A percentile compares a stretch with the other conserved stretches of the same genome.
phyloP scores from a whole-genome alignment of 2,888 invertebrate species.

The Horisme vitalbata region DNA sequence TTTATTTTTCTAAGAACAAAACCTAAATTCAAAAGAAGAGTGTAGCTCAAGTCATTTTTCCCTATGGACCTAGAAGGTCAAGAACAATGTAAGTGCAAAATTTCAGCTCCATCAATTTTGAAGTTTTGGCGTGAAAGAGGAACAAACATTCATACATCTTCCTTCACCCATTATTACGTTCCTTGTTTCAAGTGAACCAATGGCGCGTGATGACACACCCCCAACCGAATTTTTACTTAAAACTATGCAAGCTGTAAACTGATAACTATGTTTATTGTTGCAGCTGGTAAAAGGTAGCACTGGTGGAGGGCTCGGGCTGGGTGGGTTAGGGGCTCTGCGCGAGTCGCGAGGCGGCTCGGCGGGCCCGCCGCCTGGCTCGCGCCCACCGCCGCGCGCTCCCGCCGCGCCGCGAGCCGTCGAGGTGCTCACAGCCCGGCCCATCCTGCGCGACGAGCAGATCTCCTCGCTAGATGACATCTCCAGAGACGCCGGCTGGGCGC shows the following conservation, averaged over 20 bases:
- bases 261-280: conserved; percentile 9
- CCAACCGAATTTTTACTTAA: not conserved
- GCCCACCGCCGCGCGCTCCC: conserved; percentile 51
- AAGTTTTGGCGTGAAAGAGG: no score
- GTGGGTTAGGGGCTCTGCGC: conserved; percentile 65
- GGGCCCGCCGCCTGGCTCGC: conserved; percentile 39
- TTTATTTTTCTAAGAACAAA: no score
- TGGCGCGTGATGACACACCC: no score
- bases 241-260: not conserved
- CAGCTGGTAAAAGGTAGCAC: conserved; percentile 78
- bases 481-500: conserved; percentile 95
- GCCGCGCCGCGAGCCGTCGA: conserved; percentile 82
- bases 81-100: no score
- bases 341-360: conserved; percentile 46
- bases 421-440: conserved; percentile 89
- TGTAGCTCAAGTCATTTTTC: no score
- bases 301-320: conserved; percentile 73
- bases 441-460: conserved; percentile 96
- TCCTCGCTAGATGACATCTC: conserved; percentile 95
- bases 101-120: no score
- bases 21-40: no score
- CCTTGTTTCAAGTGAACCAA: no score
- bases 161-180: no score
- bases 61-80: no score
- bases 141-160: no score